Evolutionary conservation across 2,888 invertebrate species (phyloP).

Genomic region (Oscheius sp.): DNA sequence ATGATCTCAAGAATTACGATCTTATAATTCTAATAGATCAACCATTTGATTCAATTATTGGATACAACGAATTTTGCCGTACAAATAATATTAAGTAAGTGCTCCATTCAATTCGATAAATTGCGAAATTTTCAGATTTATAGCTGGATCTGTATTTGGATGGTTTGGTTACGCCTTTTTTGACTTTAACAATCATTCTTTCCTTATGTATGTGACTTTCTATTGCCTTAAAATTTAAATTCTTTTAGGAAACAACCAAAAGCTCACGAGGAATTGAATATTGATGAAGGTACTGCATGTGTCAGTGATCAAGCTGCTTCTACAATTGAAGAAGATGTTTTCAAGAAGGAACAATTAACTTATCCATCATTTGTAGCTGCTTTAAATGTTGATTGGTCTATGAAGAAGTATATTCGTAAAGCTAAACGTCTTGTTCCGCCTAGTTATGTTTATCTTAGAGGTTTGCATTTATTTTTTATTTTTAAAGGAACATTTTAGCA

Average conservation of each 20-base stretch:
- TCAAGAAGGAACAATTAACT: slow-evolving; percentile 37
- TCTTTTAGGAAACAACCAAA: not conserved
- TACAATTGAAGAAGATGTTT: slow-evolving; percentile 43
- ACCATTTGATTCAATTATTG: slow-evolving; percentile 76
- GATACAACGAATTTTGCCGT: slow-evolving; percentile 62
- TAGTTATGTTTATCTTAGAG: slow-evolving; percentile 51
- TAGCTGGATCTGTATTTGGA: slow-evolving; percentile 87
- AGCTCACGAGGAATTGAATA: not conserved
- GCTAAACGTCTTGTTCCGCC: slow-evolving; percentile 48
- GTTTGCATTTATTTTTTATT: slow-evolving; percentile 1
- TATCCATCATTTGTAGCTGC: slow-evolving; percentile 58
- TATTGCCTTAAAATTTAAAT: not conserved
- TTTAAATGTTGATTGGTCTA: slow-evolving; percentile 55
- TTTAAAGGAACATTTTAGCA: slow-evolving; percentile 22
- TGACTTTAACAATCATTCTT: slow-evolving; percentile 84
- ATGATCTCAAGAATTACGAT: slow-evolving; percentile 83
- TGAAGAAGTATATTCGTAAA: slow-evolving; percentile 49
- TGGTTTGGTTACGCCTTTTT: slow-evolving; percentile 90
- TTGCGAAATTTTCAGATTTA: slow-evolving; percentile 79
- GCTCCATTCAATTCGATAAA: not conserved
- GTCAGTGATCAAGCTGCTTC: slow-evolving; percentile 9
- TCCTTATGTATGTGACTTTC: slow-evolving; percentile 77
- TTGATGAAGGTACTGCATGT: not conserved
- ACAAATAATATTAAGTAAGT: slow-evolving; percentile 46
- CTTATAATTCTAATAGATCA: slow-evolving; percentile 86